phyloP scores from a whole-genome alignment of 2,797 vertebrate species.

The Malurus leucopterus region DNA sequence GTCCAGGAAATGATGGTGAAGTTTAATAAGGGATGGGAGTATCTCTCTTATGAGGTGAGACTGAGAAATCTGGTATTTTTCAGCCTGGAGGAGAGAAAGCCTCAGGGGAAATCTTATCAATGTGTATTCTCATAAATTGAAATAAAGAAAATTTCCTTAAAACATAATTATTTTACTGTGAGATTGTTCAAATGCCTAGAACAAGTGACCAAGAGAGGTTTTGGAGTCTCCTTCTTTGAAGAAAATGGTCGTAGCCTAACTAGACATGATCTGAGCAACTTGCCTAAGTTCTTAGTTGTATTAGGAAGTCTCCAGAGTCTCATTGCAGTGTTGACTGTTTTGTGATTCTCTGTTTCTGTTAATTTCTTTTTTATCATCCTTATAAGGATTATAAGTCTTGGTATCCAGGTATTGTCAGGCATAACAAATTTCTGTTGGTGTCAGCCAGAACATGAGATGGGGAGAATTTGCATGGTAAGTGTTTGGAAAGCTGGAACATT shows the following conservation, averaged over 20 bases:
- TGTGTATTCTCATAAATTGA: not conserved
- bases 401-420: not conserved
- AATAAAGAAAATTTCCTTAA: not conserved
- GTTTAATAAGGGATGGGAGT: not conserved
- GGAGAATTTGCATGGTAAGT: not conserved
- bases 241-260: not conserved
- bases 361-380: not conserved
- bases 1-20: not conserved
- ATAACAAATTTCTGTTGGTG: not conserved
- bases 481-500: not conserved
- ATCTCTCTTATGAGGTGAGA: not conserved
- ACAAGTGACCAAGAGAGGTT: not conserved
- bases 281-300: rapidly evolving
- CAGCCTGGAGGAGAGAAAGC: not conserved
- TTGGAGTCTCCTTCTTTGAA: not conserved
- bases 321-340: not conserved
- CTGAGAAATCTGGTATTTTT: not conserved
- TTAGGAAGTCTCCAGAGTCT: not conserved
- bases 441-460: not conserved
- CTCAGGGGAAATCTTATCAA: not conserved
- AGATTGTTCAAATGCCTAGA: not conserved
- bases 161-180: not conserved
- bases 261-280: not conserved
- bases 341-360: not conserved
- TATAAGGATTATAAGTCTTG: not conserved